Base-by-base conservation (phyloP, 2,888 invertebrate species). In the Pristionchus mayeri region DNA sequence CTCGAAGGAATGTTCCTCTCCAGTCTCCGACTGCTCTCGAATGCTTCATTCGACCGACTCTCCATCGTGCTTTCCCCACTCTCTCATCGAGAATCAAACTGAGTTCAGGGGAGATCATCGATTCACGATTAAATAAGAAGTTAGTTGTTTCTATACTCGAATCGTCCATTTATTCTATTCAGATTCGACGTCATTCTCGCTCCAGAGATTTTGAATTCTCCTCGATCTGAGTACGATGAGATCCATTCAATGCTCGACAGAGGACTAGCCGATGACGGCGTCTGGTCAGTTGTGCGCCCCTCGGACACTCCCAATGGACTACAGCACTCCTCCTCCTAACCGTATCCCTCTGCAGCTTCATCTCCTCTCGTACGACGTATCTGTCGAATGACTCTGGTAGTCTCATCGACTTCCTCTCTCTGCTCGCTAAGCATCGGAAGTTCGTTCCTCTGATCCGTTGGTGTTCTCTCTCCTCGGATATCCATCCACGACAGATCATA, bases 171-270 rank as follows among this genome's bases (percentile, higher is more conserved):
- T 63, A 27, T 60, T 4, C 6, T 44, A 44, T 34, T 83, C 34
- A 86, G 86, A 57, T 92, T 87, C 87, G 92, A 92, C 76, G 88
- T 91, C 54, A 91, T 92, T 67, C 83, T 92, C 71, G 91, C 91
- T 4, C 89, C 91, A 9, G 92, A 92, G 84, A 82, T 91, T 37
- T 85, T 92, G 54, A 89, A 89, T 85, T 87, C 89, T 27, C 85
- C 86, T 75, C 87, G 87, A 50, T 83, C 85, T 11, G 88, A 91
- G 21, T 91, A 89, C 82, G 89, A 90, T 30, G 60, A 84, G 2
- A 84, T 92, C 18, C 91, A 91, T 67, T 89, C 89, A 4, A 87
- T 91, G 75, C 85, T 92, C 30, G 86, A 91, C 37, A 76, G 85
- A 27, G 90, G 88, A 27, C 81, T 91, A 60, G 84, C 87, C 13